Evolutionary conservation across 2,888 invertebrate genomes (phyloP), one percentile per base, ranked within the genome.

Genomic region (Melieria omissa): DNA sequence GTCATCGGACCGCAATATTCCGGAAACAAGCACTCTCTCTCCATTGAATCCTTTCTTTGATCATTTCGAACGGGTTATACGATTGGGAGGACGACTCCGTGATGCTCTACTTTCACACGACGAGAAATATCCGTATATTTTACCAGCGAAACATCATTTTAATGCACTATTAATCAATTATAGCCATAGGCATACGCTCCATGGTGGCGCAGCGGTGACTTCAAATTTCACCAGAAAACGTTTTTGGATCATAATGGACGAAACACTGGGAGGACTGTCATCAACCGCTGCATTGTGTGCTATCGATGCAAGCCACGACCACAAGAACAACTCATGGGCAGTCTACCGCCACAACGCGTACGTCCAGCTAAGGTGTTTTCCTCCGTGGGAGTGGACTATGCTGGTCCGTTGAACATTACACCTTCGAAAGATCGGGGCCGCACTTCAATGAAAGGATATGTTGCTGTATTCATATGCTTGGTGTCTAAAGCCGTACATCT

Each of bases 391-490:
- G 61, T 74, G 3, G 76, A 74, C 47, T 76, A 71, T 29, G 74
- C 73, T 4, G 76, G 73, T 7, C 74, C 75, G 16, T 58, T 75
- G 9, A 16, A 62, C n/a, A 60, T 74, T 5, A n/a, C 63, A 16
- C 65, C 71, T 7, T 73, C 72, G 72, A 75, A 73, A 45, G 72
- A 74, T 12, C 73, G 73, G 9, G 73, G 75, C 9, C 72, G 73
- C n/a, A 72, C 54, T 41, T 14, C 16, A 5, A n/a, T 58, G 58
- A 58, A 58, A 7, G 58, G 58, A n/a, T 58, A 29, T 58, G 58
- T 58, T 16, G 58, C 58, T 16, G 29, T 58, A 58, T 58, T 58
- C 41, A 29, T 63, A 3, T 63, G 47, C 16, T 47, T 49, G 49
- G 29, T 10, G n/a, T 46, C 41, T 29, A 63, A 63, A 49, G 63